Conservation (phyloP, 2,797 vertebrate species). For the Siniperca obscura region DNA sequence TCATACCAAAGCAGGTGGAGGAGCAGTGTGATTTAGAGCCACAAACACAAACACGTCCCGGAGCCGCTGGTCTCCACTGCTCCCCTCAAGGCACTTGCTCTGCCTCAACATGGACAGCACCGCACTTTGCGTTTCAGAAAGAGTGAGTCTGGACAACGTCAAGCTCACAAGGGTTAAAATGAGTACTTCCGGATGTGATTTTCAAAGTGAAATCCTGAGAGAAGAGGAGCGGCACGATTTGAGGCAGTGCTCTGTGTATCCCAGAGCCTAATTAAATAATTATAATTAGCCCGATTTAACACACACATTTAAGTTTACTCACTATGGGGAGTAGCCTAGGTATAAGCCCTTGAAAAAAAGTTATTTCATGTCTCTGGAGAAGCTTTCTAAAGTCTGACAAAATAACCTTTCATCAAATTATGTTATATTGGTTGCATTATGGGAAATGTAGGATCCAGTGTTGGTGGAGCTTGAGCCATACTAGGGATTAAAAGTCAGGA, state of each 20-base stretch:
- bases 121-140: conserved; percentile 40
- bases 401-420: neutral
- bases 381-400: neutral
- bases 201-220: conserved; percentile 55
- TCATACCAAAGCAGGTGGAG: conserved; percentile 44
- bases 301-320: neutral
- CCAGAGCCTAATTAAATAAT: neutral
- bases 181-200: conserved; percentile 7
- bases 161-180: accelerated
- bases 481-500: no score
- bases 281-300: neutral
- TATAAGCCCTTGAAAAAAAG: no score
- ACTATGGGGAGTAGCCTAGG: no score
- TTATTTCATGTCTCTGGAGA: no score
- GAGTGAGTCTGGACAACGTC: conserved; percentile 7
- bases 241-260: no score
- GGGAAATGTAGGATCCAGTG: neutral
- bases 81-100: conserved; percentile 13
- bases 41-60: neutral
- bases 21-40: neutral
- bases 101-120: conserved; percentile 19
- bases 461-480: no score
- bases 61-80: neutral
- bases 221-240: neutral
- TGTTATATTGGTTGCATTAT: neutral